phyloP scores from a whole-genome alignment of 2,113 vertebrate genomes.

The Vidua macroura region DNA sequence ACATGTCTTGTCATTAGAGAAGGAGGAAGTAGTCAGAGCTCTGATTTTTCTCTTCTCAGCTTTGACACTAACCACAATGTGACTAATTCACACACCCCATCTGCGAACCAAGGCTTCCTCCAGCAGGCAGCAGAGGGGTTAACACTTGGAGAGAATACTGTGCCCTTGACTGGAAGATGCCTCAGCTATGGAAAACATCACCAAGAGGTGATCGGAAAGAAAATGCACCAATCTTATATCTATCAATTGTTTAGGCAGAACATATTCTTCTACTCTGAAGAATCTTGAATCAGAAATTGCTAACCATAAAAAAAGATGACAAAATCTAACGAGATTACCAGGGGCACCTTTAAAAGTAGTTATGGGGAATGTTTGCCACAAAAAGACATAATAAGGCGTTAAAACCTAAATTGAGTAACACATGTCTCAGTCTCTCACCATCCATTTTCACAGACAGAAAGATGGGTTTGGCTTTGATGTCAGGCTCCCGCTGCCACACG shows the following conservation, averaged over 20 bases:
- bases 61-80: background rate
- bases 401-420: background rate
- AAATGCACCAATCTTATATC: background rate
- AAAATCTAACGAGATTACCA: background rate
- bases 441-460: conserved; percentile 89
- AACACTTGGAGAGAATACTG: background rate
- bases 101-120: background rate
- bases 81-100: background rate
- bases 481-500: conserved; percentile 81
- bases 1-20: background rate
- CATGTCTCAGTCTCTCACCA: conserved; percentile 69
- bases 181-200: background rate
- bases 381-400: background rate
- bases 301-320: background rate
- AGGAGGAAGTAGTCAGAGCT: background rate
- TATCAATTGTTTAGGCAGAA: background rate
- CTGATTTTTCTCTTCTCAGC: background rate
- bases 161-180: background rate
- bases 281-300: background rate
- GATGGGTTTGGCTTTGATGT: conserved; percentile 79
- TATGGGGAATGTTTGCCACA: background rate
- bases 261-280: background rate
- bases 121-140: background rate
- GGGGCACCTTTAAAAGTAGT: background rate
- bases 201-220: background rate